Evolutionary conservation across 2,797 vertebrate genomes (phyloP), one percentile per base, ranked within the genome.

Genomic region (Heteromormyrus szaboi): DNA sequence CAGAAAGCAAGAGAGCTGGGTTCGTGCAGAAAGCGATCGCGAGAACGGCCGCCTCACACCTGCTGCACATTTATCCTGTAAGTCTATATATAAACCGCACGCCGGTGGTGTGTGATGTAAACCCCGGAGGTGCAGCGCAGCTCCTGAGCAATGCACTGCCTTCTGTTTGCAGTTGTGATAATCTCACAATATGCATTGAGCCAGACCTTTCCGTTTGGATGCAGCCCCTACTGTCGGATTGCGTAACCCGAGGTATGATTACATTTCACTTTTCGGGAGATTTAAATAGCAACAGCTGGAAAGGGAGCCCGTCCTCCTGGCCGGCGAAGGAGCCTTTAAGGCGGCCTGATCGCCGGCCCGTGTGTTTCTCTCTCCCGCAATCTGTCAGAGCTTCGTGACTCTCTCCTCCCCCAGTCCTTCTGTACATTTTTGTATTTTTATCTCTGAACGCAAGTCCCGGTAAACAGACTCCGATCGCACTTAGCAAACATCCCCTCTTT

Each of bases 351-450:
- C 59, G 88, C 22, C 41, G 59, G 79, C 9, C 56, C 53, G 22
- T 79, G 87, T 51, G 65, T 79, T 76, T 89, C 89, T 89, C 89
- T 93, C 90, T 90, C 89, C 89, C 90, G 81, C 85, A 22, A 84
- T 90, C 87, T 91, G 89, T 81, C 85, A 86, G 90, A 92, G 91
- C 92, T 92, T 87, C 83, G 88, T 89, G 89, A 86, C 89, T 88
- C 91, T 90, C 93, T 92, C 91, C 92, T 92, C 93, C 93, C 93
- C 92, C 89, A 91, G 94, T 93, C 92, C 91, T 91, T 94, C 93
- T 91, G 88, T 59, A 90, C 65, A 22, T 44, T 88, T 59, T 79
- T 76, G 48, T 89, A 88, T 89, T 85, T 88, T 89, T 88, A 85
- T 88, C 89, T 89, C 89, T 93, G 90, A 85, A 90, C 90, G 72